phyloP scores from a whole-genome alignment of 2,113 vertebrate species.

The Dicerorhinus sumatrensis region DNA sequence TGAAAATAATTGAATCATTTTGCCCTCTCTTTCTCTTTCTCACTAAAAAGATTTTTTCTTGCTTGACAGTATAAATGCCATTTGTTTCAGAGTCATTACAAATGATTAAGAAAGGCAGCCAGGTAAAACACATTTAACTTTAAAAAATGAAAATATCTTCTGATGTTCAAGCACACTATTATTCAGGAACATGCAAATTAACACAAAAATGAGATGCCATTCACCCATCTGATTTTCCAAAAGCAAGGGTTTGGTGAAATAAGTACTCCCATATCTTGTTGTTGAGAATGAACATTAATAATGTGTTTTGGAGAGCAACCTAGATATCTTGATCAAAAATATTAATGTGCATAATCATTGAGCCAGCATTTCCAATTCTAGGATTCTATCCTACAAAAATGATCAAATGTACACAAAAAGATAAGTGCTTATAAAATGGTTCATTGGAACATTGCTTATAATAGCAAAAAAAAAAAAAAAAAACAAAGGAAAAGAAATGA shows the following conservation, averaged over 20 bases:
- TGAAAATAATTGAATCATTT: constrained; percentile 53
- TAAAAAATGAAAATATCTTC: constrained; percentile 1
- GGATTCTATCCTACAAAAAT: background rate
- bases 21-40: background rate
- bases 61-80: constrained; percentile 48
- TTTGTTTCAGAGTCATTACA: constrained; percentile 32
- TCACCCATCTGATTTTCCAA: background rate
- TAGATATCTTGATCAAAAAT: background rate
- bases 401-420: background rate
- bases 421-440: background rate
- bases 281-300: background rate
- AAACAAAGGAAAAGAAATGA: background rate
- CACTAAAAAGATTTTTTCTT: background rate
- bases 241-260: background rate
- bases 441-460: background rate
- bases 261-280: background rate
- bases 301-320: background rate
- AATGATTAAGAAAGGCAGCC: background rate
- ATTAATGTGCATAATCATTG: background rate
- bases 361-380: background rate
- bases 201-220: background rate
- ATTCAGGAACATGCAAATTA: background rate
- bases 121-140: background rate
- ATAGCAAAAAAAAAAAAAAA: background rate
- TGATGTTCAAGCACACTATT: background rate